Evolutionary conservation across 2,113 vertebrate species (phyloP), one percentile per base, ranked within the genome.

Genomic region (Triplophysa dalaica): DNA sequence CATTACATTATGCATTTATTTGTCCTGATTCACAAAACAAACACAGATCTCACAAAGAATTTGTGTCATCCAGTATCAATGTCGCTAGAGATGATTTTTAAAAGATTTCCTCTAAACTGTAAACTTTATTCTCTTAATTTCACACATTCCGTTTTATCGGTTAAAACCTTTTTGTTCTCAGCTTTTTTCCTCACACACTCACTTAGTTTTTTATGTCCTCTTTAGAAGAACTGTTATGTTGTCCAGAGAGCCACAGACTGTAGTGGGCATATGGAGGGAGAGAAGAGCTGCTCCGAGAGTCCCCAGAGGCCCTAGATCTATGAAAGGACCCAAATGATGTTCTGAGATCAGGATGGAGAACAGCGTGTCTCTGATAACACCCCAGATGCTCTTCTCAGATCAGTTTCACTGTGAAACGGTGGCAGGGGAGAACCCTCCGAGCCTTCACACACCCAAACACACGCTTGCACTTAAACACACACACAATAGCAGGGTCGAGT

Each of bases 221-320:
- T 80, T 63, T 52, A 29, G 26, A 74, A 80, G 45, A 69, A 77
- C 67, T 84, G 78, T 68, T 82, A 33, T 8, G 38, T 69, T 58
- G 54, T 58, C 54, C 21, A 8, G 54, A 21, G 54, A 58, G 54
- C 54, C 54, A 58, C 54, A 58, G 54, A 58, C n/a, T 82, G 83
- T 78, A 79, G 80, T 75, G 85, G 87, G 87, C 90, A 92, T 91
- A 91, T 90, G 90, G 90, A 88, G 79, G 77, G 58, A 89, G 88
- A 82, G 86, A 88, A 87, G 89, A 86, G 87, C 77, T 70, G 78
- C 81, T 82, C 82, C 8, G 43, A 65, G 22, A 52, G 77, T 5
- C 60, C 21, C 63, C 45, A 43, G 69, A 41, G 69, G 76, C 52
- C 16, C 56, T 50, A 68, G n/a, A 73, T 77, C 63, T 50, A 26